Conservation (phyloP, 2,113 vertebrate species). For the Rattus rattus region DNA sequence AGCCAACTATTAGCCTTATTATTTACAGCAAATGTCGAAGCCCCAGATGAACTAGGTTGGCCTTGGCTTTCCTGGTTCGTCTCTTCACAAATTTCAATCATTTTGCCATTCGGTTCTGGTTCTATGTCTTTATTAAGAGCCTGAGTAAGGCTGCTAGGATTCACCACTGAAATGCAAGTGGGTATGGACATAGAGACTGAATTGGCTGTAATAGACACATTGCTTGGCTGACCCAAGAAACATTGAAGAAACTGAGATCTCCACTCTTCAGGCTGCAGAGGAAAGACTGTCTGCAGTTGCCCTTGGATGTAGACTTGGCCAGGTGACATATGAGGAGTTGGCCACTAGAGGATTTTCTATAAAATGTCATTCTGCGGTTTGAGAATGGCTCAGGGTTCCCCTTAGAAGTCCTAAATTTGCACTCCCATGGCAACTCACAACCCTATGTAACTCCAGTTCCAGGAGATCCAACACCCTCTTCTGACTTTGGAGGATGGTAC, state of each 20-base stretch:
- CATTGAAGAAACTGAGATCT: background rate
- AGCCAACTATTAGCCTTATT: background rate
- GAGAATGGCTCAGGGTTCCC: background rate
- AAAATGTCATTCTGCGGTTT: background rate
- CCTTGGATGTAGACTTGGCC: background rate
- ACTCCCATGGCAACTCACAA: background rate
- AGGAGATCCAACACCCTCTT: background rate
- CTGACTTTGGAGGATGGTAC: background rate
- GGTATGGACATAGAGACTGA: background rate
- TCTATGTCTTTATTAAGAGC: background rate
- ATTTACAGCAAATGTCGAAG: background rate
- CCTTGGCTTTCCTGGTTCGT: background rate
- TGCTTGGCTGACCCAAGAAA: background rate
- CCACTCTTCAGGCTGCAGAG: background rate
- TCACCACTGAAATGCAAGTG: background rate
- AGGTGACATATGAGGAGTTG: background rate
- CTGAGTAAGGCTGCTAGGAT: background rate
- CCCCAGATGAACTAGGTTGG: background rate
- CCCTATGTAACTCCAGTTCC: background rate
- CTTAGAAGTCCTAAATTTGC: background rate
- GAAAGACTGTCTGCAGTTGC: background rate
- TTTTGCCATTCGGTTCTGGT: background rate
- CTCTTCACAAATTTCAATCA: conserved; percentile 2
- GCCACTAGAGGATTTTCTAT: background rate
- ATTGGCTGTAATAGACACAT: background rate